phyloP scores from a whole-genome alignment of 2,113 vertebrate genomes.

The Poeciliopsis retropinna region DNA sequence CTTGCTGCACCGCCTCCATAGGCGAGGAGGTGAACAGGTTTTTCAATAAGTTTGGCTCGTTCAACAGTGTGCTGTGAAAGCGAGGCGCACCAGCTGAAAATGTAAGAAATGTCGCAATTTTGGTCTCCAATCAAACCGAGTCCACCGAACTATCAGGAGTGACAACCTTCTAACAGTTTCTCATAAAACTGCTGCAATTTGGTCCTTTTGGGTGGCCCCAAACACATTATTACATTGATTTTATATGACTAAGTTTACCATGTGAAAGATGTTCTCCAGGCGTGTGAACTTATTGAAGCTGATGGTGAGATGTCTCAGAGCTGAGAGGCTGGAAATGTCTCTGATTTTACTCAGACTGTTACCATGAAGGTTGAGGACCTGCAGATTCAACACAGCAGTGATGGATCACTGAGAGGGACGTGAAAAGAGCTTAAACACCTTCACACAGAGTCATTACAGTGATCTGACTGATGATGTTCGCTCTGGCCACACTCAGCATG shows the following conservation, averaged over 20 bases:
- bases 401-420: neutral
- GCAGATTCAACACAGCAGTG: constrained; percentile 7
- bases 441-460: constrained; percentile 72
- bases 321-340: constrained; percentile 78
- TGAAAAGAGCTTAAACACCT: constrained; percentile 11
- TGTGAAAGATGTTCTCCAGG: constrained; percentile 83
- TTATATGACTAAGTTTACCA: constrained; percentile 74
- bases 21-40: too few species aligned
- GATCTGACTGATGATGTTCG: constrained; percentile 84
- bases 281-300: constrained; percentile 85
- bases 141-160: too few species aligned
- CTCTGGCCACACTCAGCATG: constrained; percentile 77
- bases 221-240: neutral
- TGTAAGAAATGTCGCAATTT: too few species aligned
- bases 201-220: neutral
- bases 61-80: too few species aligned
- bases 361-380: constrained; percentile 86
- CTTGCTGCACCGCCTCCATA: too few species aligned
- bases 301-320: constrained; percentile 80
- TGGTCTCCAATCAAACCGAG: too few species aligned
- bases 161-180: too few species aligned
- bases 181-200: too few species aligned
- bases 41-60: too few species aligned
- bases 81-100: too few species aligned
- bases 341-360: constrained; percentile 83